phyloP scores from a whole-genome alignment of 2,888 invertebrate genomes.

The Schizotus pectinicornis region DNA sequence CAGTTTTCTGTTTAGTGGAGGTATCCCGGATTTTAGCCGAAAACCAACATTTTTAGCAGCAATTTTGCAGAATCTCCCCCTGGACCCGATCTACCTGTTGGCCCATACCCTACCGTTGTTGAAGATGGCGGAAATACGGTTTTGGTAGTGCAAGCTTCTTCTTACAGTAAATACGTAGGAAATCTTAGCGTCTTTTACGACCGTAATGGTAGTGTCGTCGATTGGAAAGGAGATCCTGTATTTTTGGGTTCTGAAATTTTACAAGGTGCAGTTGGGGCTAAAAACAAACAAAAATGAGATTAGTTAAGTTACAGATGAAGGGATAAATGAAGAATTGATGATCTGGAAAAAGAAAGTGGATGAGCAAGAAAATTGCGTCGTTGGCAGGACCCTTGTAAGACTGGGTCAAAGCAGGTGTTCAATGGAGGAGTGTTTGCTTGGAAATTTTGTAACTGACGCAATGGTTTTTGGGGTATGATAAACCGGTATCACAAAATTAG shows the following conservation, averaged over 20 bases:
- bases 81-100: constrained; percentile 63
- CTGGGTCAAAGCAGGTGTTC: constrained; percentile 65
- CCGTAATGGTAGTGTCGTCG: constrained; percentile 65
- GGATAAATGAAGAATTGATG: constrained; percentile 31
- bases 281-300: background rate
- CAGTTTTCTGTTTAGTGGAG: constrained; percentile 73
- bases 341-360: constrained; percentile 37
- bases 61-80: constrained; percentile 25
- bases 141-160: constrained; percentile 75
- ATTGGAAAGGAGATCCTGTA: constrained; percentile 73
- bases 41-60: background rate
- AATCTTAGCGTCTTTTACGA: constrained; percentile 75
- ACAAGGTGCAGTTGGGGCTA: constrained; percentile 63
- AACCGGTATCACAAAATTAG: too few species aligned
- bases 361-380: constrained; percentile 27
- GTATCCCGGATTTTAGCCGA: constrained; percentile 19
- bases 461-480: constrained; percentile 70
- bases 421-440: constrained; percentile 74
- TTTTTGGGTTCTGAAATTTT: constrained; percentile 67
- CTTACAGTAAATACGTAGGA: constrained; percentile 79
- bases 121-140: constrained; percentile 65
- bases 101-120: constrained; percentile 74
- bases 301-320: constrained; percentile 21
- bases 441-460: constrained; percentile 74
- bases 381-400: constrained; percentile 39